A percentile compares a stretch with the other conserved stretches of the same genome.
Evolutionary conservation across 2,113 vertebrate species (phyloP).

Genomic region (Cavia aperea): DNA sequence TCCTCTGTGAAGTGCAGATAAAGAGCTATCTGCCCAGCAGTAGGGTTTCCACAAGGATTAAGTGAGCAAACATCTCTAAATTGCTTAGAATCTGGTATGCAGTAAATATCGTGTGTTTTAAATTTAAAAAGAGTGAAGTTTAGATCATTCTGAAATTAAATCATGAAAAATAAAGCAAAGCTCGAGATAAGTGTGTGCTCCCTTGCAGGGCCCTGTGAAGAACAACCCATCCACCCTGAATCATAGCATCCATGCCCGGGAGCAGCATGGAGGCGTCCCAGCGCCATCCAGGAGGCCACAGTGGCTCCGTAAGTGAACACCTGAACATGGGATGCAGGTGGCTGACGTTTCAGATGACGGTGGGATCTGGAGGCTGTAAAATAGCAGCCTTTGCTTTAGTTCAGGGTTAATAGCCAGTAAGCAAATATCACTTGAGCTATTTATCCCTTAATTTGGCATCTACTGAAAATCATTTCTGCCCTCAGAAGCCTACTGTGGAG

Average conservation of each 20-base stretch:
- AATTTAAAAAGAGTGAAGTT: not conserved
- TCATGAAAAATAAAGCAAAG: not conserved
- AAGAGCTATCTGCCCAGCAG: not conserved
- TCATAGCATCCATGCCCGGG: not conserved
- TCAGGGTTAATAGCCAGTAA: not conserved
- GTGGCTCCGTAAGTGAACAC: rapidly evolving
- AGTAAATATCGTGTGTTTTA: conserved; percentile 10
- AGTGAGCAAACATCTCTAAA: not conserved
- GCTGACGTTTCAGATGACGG: not conserved
- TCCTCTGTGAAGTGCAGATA: not conserved
- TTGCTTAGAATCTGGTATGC: not conserved
- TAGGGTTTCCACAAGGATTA: not conserved
- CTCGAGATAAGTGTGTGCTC: not conserved
- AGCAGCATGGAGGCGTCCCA: not conserved
- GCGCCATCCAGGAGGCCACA: not conserved
- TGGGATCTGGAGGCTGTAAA: not conserved
- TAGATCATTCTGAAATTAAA: not conserved
- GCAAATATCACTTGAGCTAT: not conserved
- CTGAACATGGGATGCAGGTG: not conserved
- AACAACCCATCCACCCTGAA: not conserved
- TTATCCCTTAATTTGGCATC: not conserved
- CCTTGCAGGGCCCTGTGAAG: not conserved
- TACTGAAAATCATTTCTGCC: not conserved
- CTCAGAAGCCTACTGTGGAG: not conserved
- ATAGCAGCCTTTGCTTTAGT: not conserved